Evolutionary conservation across 1,140 invertebrate genomes (phyloP), one percentile per base, ranked within the genome.

Genomic region (Drosophila athabasca): DNA sequence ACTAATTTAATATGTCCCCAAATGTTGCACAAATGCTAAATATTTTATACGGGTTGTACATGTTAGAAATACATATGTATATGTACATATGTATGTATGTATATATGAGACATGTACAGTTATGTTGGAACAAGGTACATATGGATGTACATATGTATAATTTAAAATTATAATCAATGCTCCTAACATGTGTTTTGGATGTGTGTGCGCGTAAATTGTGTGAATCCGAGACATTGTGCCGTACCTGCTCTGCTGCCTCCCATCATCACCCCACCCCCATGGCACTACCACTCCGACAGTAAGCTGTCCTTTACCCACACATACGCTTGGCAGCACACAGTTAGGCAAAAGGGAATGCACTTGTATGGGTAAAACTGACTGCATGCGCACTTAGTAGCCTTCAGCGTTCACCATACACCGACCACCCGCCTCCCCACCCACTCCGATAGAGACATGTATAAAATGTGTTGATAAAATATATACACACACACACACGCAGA

Each of bases 161-260:
- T 87, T 87, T 87, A 88, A 88, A 88, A 88, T 87, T 87, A 87
- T 87, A 88, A 87, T 87, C 83, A 87, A 88, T 79, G 83, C 68
- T 65, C 65, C 58, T 58, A 62, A 70, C 31, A 31, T 43, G 41
- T 29, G 17, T 53, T 7, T 52, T 88, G 69, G 67, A 60, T 55
- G 52, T 84, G 71, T 76, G 62, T 70, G 69, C 73, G 82, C 75
- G 75, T 88, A 88, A 77, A 81, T 79, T 83, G 76, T 76, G 79
- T 71, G 62, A 76, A 70, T 48, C 76, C 71, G 83, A 88, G 83
- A 88, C 76, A 84, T 84, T 75, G 69, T 79, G 79, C 80, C 80
- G 69, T 79, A 84, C 80, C 80, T 84, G 76, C 76, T 59, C 66
- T 26, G 49, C 19, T 24, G 31, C 57, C 39, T 44, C 48, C 60